Conservation (phyloP, 1,140 invertebrate genomes). For the Temnothorax curvispinosus region DNA sequence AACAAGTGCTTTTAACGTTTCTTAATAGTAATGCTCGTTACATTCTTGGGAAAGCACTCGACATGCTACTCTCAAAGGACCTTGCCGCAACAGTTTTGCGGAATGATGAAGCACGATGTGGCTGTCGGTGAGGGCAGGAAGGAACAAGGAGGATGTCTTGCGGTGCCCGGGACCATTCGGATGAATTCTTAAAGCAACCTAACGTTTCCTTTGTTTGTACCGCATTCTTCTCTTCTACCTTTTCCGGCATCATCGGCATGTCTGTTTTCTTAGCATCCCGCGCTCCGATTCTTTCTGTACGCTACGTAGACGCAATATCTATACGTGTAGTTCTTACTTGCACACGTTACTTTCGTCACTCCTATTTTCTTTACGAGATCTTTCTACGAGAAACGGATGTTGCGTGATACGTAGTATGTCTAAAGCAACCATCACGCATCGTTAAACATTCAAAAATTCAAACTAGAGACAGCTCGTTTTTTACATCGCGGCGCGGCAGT, state of each 20-base stretch:
- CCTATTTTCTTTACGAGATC: constrained; percentile 27
- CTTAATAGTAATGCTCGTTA: constrained; percentile 60
- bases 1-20: constrained; percentile 71
- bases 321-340: constrained; percentile 27
- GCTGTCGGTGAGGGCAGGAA: constrained; percentile 15
- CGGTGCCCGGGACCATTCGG: constrained; percentile 42
- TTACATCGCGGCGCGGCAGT: neutral
- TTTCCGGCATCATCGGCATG: constrained; percentile 20
- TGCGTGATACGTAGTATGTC: neutral
- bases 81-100: constrained; percentile 22
- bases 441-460: constrained; percentile 47
- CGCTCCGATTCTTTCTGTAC: constrained; percentile 16
- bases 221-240: neutral
- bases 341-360: neutral
- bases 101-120: constrained; percentile 24
- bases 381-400: neutral
- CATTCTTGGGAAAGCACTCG: constrained; percentile 41
- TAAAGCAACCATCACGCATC: constrained; percentile 22
- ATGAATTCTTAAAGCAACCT: constrained; percentile 70
- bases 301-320: neutral
- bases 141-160: constrained; percentile 28
- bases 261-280: constrained; percentile 1
- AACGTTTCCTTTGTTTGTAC: neutral
- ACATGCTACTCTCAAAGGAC: constrained; percentile 59
- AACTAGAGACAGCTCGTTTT: constrained; percentile 3